Base-by-base conservation (phyloP, 2,888 invertebrate species). In the Mythimna pallens region DNA sequence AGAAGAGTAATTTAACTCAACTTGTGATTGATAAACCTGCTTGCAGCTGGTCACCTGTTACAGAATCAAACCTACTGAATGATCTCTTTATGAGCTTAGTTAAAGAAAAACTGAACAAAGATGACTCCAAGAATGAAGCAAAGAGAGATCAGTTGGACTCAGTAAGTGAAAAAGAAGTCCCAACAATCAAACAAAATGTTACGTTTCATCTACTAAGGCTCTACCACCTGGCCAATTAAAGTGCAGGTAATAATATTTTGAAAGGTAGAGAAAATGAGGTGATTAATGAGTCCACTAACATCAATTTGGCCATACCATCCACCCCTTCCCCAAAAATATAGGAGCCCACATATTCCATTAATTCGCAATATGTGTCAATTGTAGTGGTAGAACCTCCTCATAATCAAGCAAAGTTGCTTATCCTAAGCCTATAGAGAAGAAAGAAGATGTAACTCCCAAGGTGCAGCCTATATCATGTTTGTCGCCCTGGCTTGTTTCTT, bases 221-320 rank as follows among this genome's bases (percentile, higher is more conserved):
- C 97, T 99, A 75, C 99, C 99, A 62, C 98, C 98, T 12, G 98
- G 99, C 82, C 98, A 99, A 91, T 97, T 99, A 79, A 99, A 99
- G 95, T 99, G 25, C 2, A 25, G 25, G 99, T 95, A 99, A 96
- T 82, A 99, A 96, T 79, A 99, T 99, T 92, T 96, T 99, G 70
- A 99, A 99, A 97, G 98, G 98, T 94, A 97, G 97, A 87, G 94
- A 96, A 86, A 95, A 92, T 85, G 96, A 95, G 83, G 94, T 96
- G 64, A 92, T 95, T 36, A 95, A 96, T 83, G 95, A 96, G 82
- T 93, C 95, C 40, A 93, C 93, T 68, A 95, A 94, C 73, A 94
- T 95, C 25, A 95, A 95, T 83, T 82, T 96, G 34, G 92, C 96
- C 0, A 90, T 96, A 73, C 96, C 96, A n/a, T 94, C 96, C 7